A percentile compares a stretch with the other conserved stretches of the same genome.
Conservation (phyloP, 2,797 vertebrate species). For the Paramormyrops hopkinsi region DNA sequence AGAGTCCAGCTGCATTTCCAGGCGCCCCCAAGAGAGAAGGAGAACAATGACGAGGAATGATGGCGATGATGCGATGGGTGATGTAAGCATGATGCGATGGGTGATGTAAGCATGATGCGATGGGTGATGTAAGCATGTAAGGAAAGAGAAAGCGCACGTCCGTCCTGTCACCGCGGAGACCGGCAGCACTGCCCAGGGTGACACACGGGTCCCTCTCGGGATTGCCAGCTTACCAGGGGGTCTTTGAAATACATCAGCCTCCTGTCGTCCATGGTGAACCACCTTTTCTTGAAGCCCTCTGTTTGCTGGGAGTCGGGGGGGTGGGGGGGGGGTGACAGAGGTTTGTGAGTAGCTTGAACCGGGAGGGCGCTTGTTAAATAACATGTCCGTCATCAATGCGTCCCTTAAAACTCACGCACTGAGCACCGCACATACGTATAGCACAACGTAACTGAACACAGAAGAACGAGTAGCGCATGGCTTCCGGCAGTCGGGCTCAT, state of each 20-base stretch:
- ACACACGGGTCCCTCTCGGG: neutral
- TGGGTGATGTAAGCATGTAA: neutral
- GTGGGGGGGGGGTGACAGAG: neutral
- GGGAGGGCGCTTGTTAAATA: neutral
- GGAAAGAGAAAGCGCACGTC: neutral
- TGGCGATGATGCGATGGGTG: neutral
- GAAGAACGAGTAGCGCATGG: neutral
- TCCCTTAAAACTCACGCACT: neutral
- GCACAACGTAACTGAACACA: neutral
- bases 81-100: no score
- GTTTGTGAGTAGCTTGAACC: neutral
- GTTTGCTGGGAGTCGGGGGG: slow-evolving; percentile 71
- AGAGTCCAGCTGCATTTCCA: neutral
- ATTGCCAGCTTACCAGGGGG: slow-evolving; percentile 72
- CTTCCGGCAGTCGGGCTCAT: neutral
- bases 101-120: neutral
- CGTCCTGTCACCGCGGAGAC: neutral
- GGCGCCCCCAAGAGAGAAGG: neutral
- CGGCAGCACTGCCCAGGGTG: neutral
- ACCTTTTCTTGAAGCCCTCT: slow-evolving; percentile 93
- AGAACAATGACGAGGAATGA: neutral
- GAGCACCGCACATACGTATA: neutral
- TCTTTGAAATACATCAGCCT: slow-evolving; percentile 98
- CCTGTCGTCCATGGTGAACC: slow-evolving; percentile 96
- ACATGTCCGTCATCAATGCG: neutral